Conservation (phyloP, 2,888 invertebrate species). For the Lepidochitona cinerea region DNA sequence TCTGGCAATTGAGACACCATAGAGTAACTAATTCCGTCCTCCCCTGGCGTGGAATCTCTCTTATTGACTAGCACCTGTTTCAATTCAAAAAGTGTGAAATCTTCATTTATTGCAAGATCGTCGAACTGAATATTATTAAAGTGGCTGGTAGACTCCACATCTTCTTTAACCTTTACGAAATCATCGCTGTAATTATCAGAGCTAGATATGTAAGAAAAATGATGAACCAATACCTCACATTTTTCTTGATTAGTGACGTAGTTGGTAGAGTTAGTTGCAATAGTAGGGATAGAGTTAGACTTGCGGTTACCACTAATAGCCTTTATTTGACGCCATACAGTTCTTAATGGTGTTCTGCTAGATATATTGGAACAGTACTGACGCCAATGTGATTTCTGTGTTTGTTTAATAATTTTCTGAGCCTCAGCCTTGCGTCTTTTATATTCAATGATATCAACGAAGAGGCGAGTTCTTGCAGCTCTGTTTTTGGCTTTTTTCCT, state of each 20-base stretch:
- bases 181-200: not conserved
- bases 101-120: not conserved
- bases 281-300: not conserved
- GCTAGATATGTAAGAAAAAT: not conserved
- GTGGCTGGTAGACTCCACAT: not conserved
- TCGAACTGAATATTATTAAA: not conserved
- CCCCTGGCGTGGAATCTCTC: not conserved
- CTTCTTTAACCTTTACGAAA: not conserved
- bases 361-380: not conserved
- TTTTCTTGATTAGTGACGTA: not conserved
- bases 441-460: not conserved
- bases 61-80: not conserved
- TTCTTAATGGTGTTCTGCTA: not conserved
- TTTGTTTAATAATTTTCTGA: not conserved
- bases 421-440: not conserved
- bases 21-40: not conserved
- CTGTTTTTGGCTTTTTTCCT: not conserved
- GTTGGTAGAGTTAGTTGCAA: not conserved
- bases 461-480: not conserved
- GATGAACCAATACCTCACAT: not conserved
- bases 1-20: not conserved
- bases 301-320: not conserved
- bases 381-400: not conserved
- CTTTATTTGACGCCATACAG: not conserved
- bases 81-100: not conserved